Base-by-base conservation (phyloP, 1,140 invertebrate species). In the Zaprionus kolodkinae region DNA sequence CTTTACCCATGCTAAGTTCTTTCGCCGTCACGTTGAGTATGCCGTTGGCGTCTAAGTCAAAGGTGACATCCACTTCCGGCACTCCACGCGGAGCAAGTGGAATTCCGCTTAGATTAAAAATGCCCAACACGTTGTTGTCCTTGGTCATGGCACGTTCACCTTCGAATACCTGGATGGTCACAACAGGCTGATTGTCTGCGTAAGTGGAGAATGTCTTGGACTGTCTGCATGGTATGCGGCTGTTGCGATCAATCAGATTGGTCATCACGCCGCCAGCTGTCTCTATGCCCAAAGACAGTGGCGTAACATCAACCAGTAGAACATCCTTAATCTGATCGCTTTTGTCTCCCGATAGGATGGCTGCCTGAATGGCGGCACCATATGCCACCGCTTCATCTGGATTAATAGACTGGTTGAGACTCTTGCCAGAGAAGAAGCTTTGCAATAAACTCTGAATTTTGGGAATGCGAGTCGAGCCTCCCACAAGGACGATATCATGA, bases 31-130 rank as follows among this genome's bases (percentile, higher is more conserved):
- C 94, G 0, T 94, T 94, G 0, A 94, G 66, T 55, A 95, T 95
- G 36, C 94, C 95, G 76, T 95, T 95, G 2, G 94, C 94, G 72
- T 95, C 94, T 50, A 95, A 68, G 69, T 95, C 94, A 81, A 95
- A 95, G 45, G 93, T 93, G 2, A 96, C 95, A 72, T 95, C 94
- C 71, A 98, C 96, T 84, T 97, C 95, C 0, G 96, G 95, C 0
- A 97, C 95, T 35, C 96, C 96, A 12, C 96, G 93, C 0, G 96
- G 96, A 13, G 96, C 96, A n/a, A 96, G 96, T 2, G 96, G 96
- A 63, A 97, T 97, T 3, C 96, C 96, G 0, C 94, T 95, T 40
- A 98, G 92, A 79, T 96, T 94, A 85, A 97, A 97, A 64, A 94
- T 96, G 50, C 96, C 96, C 35, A 97, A 92, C 6, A 96, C 81